Base-by-base conservation (phyloP, 2,888 invertebrate genomes). In the Dione juno region DNA sequence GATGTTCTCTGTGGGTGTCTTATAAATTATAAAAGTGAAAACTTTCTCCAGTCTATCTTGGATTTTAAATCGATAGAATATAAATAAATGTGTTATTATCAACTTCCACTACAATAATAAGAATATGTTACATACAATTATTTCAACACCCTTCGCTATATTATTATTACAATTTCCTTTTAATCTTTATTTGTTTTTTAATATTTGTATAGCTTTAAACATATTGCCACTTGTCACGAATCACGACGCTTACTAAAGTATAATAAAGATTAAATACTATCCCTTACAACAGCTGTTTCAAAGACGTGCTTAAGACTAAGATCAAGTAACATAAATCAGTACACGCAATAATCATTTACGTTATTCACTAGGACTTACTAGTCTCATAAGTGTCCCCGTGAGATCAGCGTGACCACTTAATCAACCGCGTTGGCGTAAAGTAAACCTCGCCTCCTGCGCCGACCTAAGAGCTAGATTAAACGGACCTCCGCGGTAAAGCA, bases 381-480 rank as follows among this genome's bases (percentile, higher is more conserved):
- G 68, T 74, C 71, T 78, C 80, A 80, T 78, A 80, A 79, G 78
- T 78, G 78, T 79, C 79, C 76, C 74, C 73, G 74, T 74, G 69
- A 77, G 76, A 80, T 78, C 80, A 75, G 75, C 71, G 69, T 74
- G 67, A 74, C 78, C 80, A 78, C 80, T 80, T 80, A 80, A 80
- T 79, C 79, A 80, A 79, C 72, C 76, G 77, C 76, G 72, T 71
- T 69, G 74, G 76, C 76, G 78, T 74, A 77, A 77, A 79, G 77
- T 79, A 79, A 78, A 78, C 79, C 78, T 73, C 74, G 74, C 78
- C 77, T 84, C 84, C 84, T 83, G 85, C 82, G 81, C 81, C 81
- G 78, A 79, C 78, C 87, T 87, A 85, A 90, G 90, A 89, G 92
- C 92, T 87, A 91, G 92, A 92, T 92, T 92, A 92, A 90, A 87